These are phyloP conservation scores for Staurois parvus DNA, from an alignment of 2,797 vertebrate species.

Conservation along the genomic window DNA sequence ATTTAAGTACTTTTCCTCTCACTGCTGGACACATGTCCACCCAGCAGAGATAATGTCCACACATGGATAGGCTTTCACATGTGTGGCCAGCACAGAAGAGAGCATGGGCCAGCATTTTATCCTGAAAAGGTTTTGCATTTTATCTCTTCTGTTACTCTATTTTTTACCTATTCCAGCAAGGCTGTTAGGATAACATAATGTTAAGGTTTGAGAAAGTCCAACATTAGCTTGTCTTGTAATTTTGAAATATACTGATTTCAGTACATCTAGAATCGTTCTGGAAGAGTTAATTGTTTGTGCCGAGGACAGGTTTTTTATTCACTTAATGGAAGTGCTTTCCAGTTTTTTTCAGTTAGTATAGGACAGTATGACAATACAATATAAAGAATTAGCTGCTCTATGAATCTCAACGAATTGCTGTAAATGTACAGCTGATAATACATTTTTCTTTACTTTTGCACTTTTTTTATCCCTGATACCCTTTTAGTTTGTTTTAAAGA, in stretches of 20 bases:
- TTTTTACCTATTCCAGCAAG: too few relatives aligned
- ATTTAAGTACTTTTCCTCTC: too few relatives aligned
- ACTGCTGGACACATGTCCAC: too few relatives aligned
- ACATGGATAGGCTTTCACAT: too few relatives aligned
- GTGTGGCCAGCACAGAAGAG: not conserved
- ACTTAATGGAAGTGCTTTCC: not conserved
- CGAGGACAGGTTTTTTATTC: not conserved
- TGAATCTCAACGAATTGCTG: slow-evolving; percentile 10
- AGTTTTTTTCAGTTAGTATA: slow-evolving; percentile 6
- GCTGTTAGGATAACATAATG: too few relatives aligned
- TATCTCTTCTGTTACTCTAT: not conserved
- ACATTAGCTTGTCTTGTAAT: not conserved
- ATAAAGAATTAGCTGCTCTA: slow-evolving; percentile 33
- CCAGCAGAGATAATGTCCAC: too few relatives aligned
- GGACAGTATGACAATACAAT: not conserved
- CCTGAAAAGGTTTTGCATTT: not conserved
- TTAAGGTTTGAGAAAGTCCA: too few relatives aligned
- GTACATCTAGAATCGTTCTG: not conserved
- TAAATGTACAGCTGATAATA: slow-evolving; percentile 11
- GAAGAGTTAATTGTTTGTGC: not conserved
- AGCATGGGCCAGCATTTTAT: not conserved
- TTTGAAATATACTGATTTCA: too few relatives aligned
- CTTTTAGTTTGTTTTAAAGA: slow-evolving; percentile 5
- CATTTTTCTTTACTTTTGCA: slow-evolving; percentile 41
- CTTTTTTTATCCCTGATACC: slow-evolving; percentile 38